These are phyloP conservation scores for Ceriagrion tenellum DNA, from an alignment of 2,888 invertebrate genomes.

Conservation along the genomic window DNA sequence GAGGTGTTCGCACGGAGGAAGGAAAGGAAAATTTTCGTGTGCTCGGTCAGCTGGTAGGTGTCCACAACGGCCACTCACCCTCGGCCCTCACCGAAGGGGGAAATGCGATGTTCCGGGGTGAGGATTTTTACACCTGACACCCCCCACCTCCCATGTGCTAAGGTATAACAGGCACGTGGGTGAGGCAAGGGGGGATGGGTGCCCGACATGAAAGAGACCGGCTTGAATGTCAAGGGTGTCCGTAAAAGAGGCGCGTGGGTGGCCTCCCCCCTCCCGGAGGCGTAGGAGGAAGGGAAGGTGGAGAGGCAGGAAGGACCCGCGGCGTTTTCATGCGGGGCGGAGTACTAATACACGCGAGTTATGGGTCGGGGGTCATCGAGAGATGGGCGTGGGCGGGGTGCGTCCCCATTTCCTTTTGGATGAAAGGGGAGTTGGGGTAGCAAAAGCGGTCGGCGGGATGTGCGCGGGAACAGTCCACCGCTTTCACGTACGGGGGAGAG, in stretches of 20 bases:
- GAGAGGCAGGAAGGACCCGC: neutral
- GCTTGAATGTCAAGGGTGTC: neutral
- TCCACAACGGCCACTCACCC: too few species aligned
- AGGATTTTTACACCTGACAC: too few species aligned
- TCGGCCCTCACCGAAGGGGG: too few species aligned
- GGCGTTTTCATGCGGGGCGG: neutral
- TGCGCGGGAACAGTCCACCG: too few species aligned
- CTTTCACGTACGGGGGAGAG: too few species aligned
- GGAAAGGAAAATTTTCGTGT: too few species aligned
- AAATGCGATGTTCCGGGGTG: too few species aligned
- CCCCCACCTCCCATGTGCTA: neutral
- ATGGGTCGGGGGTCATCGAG: neutral
- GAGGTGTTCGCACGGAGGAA: too few species aligned
- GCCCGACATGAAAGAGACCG: neutral
- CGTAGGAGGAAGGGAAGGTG: neutral
- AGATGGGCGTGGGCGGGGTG: neutral
- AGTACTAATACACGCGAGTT: neutral
- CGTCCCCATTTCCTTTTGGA: neutral
- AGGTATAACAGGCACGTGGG: neutral
- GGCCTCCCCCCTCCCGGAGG: constrained; percentile 1
- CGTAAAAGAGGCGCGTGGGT: neutral
- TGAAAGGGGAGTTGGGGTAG: neutral
- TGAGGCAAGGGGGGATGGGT: neutral
- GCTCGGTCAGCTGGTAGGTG: too few species aligned
- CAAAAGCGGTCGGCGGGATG: too few species aligned